phyloP scores from a whole-genome alignment of 2,797 vertebrate species.

The Tinamus major region DNA sequence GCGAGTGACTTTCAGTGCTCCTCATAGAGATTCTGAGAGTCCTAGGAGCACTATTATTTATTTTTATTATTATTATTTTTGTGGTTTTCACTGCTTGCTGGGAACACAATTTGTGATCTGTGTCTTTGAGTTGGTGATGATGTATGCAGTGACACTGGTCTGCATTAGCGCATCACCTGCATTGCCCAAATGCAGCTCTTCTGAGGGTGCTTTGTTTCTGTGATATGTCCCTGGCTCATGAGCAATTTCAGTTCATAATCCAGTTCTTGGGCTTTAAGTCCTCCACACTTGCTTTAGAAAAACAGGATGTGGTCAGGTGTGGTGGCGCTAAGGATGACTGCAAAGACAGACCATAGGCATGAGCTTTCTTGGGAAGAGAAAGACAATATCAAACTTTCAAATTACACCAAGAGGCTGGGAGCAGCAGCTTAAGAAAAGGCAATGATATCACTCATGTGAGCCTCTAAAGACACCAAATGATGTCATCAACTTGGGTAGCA shows the following conservation, averaged over 20 bases:
- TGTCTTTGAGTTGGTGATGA: background rate
- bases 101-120: background rate
- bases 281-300: background rate
- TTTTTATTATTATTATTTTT: background rate
- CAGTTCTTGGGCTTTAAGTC: background rate
- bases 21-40: background rate
- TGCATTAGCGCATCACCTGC: background rate
- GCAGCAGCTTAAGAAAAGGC: background rate
- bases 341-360: background rate
- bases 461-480: background rate
- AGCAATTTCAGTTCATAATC: background rate
- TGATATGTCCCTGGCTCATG: background rate
- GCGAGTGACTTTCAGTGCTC: background rate
- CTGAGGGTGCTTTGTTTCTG: background rate
- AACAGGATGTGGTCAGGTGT: background rate
- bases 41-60: background rate
- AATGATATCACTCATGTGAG: background rate
- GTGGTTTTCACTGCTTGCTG: background rate
- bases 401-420: background rate
- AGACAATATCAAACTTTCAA: background rate
- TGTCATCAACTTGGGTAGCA: background rate
- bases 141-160: background rate
- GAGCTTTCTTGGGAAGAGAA: background rate
- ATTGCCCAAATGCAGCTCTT: background rate
- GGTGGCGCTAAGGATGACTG: background rate